A percentile compares a stretch with the other conserved stretches of the same genome.
phyloP scores from a whole-genome alignment of 2,888 invertebrate species.

The Tipula lateralis region DNA sequence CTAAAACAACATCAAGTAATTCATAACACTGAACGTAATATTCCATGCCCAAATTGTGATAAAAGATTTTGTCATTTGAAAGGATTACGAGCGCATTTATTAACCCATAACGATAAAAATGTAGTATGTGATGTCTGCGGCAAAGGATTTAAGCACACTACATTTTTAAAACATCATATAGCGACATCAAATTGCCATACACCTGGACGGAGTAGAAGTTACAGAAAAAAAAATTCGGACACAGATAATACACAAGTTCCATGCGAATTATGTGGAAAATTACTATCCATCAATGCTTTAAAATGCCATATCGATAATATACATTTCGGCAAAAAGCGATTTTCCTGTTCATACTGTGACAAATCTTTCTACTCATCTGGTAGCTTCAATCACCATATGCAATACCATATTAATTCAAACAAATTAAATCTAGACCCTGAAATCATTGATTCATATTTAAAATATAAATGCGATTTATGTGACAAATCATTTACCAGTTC shows the following conservation, averaged over 20 bases:
- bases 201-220: not conserved
- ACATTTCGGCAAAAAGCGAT: not conserved
- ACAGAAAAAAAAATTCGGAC: no score
- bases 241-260: no score
- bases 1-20: not conserved
- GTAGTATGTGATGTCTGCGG: not conserved
- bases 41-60: not conserved
- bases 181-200: not conserved
- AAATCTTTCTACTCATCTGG: not conserved
- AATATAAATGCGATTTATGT: not conserved
- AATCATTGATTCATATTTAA: not conserved
- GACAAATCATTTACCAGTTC: not conserved
- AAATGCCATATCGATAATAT: not conserved
- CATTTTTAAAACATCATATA: not conserved
- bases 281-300: not conserved
- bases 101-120: not conserved
- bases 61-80: not conserved
- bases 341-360: not conserved
- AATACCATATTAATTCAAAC: not conserved
- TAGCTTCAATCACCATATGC: not conserved
- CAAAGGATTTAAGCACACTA: not conserved
- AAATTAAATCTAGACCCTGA: not conserved
- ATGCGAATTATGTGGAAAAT: not conserved
- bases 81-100: not conserved
- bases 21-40: not conserved